Percentiles rank a stretch among this genome's conserved stretches.
phyloP scores from a whole-genome alignment of 92 coral and sea anemone genomes.

The Palythoa heliodiscus region DNA sequence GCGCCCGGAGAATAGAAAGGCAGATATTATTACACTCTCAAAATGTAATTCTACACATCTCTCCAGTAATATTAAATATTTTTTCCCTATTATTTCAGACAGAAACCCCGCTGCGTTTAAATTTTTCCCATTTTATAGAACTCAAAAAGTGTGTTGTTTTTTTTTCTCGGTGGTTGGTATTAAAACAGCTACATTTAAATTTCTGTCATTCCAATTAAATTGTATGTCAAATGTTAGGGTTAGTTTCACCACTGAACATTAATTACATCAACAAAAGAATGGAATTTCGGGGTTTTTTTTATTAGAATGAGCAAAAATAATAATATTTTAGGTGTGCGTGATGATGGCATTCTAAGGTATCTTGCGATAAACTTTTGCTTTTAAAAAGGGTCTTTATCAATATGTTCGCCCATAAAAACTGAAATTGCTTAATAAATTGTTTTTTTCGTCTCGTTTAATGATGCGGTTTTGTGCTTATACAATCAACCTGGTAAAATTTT shows the following conservation, averaged over 20 bases:
- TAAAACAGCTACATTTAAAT: neutral
- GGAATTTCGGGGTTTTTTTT: neutral
- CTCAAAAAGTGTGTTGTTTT: neutral
- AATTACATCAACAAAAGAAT: neutral
- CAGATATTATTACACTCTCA: no score
- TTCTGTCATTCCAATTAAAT: neutral
- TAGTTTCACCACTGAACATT: neutral
- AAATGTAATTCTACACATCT: no score
- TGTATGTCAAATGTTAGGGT: neutral
- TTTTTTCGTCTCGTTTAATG: neutral
- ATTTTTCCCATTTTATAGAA: neutral
- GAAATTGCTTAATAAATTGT: neutral
- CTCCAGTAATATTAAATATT: no score
- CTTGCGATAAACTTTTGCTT: neutral
- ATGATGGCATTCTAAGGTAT: neutral
- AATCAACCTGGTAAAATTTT: neutral
- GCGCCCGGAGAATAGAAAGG: no score
- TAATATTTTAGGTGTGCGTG: neutral
- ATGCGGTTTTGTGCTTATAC: neutral
- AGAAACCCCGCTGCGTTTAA: neutral
- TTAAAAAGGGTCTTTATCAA: conserved; percentile 1
- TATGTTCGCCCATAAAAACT: neutral
- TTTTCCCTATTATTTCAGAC: no score
- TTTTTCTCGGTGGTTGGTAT: neutral
- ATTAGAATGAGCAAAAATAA: neutral